Conservation (phyloP, 2,113 vertebrate species). For the Thinocorus orbignyianus region DNA sequence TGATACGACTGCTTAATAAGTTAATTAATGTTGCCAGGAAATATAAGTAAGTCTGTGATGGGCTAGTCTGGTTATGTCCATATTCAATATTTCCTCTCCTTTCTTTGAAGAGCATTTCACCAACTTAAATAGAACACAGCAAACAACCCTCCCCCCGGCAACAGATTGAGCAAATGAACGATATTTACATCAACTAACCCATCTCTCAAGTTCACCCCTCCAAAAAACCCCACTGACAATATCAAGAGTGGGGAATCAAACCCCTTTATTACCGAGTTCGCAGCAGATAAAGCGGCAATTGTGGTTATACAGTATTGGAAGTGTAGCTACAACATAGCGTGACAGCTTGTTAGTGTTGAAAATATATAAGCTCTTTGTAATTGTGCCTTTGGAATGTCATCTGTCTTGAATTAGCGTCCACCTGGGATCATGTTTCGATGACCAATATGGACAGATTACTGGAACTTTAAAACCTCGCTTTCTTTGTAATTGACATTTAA, state of each 20-base stretch:
- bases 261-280: not conserved
- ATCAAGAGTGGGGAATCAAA: slow-evolving; percentile 6
- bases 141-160: not conserved
- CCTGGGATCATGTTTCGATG: slow-evolving; percentile 88
- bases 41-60: not conserved
- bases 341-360: slow-evolving; percentile 83
- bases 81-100: not conserved
- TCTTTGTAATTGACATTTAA: slow-evolving; percentile 90
- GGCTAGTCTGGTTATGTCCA: not conserved
- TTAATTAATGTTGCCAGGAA: not conserved
- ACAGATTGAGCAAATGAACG: not conserved
- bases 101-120: not conserved
- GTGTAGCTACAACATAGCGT: slow-evolving; percentile 60
- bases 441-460: slow-evolving; percentile 86
- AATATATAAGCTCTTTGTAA: slow-evolving; percentile 85
- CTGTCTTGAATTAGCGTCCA: slow-evolving; percentile 89
- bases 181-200: not conserved
- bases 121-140: not conserved
- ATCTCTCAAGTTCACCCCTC: not conserved
- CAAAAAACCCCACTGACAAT: not conserved
- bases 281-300: slow-evolving; percentile 55
- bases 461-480: slow-evolving; percentile 85
- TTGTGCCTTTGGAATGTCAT: slow-evolving; percentile 90
- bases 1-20: not conserved
- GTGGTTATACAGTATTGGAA: slow-evolving; percentile 56